Conservation (phyloP, 2,888 invertebrate species). For the Cheilosia vernalis region DNA sequence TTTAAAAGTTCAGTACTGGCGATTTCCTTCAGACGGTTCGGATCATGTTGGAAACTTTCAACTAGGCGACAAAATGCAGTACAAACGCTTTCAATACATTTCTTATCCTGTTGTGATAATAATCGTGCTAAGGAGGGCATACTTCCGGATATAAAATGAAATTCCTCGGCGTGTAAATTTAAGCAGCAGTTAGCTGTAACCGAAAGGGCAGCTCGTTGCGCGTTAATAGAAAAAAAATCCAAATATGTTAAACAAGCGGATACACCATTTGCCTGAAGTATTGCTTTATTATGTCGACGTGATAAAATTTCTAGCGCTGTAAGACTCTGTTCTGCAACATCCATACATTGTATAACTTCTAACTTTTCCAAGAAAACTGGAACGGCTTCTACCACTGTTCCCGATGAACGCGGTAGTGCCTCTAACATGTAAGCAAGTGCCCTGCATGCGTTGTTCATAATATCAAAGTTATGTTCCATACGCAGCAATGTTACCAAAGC, state of each 20-base stretch:
- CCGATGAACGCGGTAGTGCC: constrained; percentile 97
- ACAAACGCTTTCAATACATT: constrained; percentile 98
- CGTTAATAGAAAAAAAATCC: constrained; percentile 99
- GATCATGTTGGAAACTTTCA: constrained; percentile 97
- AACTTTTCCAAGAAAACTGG: constrained; percentile 98
- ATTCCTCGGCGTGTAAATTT: constrained; percentile 96
- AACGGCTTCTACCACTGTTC: constrained; percentile 97
- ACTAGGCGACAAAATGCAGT: constrained; percentile 97
- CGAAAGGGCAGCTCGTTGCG: constrained; percentile 97
- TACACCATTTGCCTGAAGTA: constrained; percentile 97
- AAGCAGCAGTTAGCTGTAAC: constrained; percentile 99
- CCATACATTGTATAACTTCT: constrained; percentile 99
- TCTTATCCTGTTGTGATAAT: constrained; percentile 95
- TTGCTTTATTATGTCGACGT: constrained; percentile 97
- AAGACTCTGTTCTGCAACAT: constrained; percentile 99
- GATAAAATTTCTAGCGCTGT: constrained; percentile 99
- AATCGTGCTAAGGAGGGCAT: constrained; percentile 92
- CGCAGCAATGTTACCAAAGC: constrained; percentile 95
- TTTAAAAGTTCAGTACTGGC: constrained; percentile 93
- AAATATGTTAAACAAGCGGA: constrained; percentile 97
- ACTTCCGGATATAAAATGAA: constrained; percentile 95
- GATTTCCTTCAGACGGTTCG: constrained; percentile 95
- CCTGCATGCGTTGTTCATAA: constrained; percentile 99
- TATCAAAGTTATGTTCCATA: constrained; percentile 99
- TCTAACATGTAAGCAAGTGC: constrained; percentile 99